Conservation (phyloP, 2,888 invertebrate species). For the Tetragnatha montana region DNA sequence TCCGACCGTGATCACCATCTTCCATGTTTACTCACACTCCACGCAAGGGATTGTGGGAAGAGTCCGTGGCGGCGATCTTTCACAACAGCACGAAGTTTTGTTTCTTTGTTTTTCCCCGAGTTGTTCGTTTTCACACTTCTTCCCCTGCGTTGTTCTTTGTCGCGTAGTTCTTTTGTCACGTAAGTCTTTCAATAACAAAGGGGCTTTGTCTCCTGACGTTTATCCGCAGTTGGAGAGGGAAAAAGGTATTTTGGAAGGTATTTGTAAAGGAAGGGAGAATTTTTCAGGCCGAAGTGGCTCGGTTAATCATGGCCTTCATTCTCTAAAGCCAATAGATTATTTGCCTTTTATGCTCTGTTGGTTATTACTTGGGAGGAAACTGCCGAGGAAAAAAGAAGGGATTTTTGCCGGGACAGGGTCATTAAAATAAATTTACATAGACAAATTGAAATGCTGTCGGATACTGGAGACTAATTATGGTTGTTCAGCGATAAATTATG, state of each 20-base stretch:
- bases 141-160: conserved; percentile 41
- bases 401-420: no score
- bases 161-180: conserved; percentile 46
- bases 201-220: conserved; percentile 22
- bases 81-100: conserved; percentile 30
- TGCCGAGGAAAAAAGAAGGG: no score
- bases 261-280: not conserved
- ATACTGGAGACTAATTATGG: no score
- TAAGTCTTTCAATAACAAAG: conserved; percentile 11
- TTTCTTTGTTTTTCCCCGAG: conserved; percentile 27
- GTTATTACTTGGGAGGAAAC: no score
- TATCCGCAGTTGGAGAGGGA: not conserved
- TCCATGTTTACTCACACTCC: conserved; percentile 21
- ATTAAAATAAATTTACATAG: no score
- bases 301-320: no score
- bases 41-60: conserved; percentile 5
- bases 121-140: conserved; percentile 6
- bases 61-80: conserved; percentile 33
- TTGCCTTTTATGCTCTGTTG: no score
- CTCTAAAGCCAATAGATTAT: no score
- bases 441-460: no score
- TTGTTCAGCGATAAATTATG: no score
- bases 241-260: not conserved
- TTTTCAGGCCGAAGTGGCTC: no score
- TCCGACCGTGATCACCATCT: not conserved